phyloP scores from a whole-genome alignment of 2,888 invertebrate species.

The Arctia plantaginis region DNA sequence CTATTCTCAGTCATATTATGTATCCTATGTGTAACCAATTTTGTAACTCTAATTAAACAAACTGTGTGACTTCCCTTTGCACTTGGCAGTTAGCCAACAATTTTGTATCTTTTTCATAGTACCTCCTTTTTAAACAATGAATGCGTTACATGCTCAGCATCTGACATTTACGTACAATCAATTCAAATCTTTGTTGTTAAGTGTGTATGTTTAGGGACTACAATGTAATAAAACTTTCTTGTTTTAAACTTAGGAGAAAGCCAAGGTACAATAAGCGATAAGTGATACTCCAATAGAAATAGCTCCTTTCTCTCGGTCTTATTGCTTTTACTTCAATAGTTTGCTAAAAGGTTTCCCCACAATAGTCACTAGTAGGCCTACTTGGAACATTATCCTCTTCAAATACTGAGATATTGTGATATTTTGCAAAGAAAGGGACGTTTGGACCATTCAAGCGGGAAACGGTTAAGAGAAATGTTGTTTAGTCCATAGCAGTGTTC shows the following conservation, averaged over 20 bases:
- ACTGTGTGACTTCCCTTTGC: neutral
- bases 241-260: slow-evolving; percentile 9
- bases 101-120: neutral
- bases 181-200: neutral
- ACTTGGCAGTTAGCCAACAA: neutral
- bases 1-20: too few species aligned
- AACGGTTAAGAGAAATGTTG: slow-evolving; percentile 36
- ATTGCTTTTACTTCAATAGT: slow-evolving; percentile 46
- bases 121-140: neutral
- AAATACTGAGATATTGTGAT: slow-evolving; percentile 46
- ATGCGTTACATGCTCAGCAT: neutral
- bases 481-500: slow-evolving; percentile 36
- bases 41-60: neutral
- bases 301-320: slow-evolving; percentile 25
- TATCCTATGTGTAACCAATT: neutral
- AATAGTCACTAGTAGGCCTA: slow-evolving; percentile 34
- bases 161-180: neutral
- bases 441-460: slow-evolving; percentile 26
- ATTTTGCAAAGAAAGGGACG: slow-evolving; percentile 33
- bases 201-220: neutral
- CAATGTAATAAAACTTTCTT: neutral
- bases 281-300: slow-evolving; percentile 29
- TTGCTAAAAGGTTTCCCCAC: slow-evolving; percentile 52
- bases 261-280: slow-evolving; percentile 19
- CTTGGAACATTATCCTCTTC: slow-evolving; percentile 47